Percentiles rank a stretch among this genome's conserved stretches.
phyloP scores from a whole-genome alignment of 2,888 invertebrate species.

The Anticlea derivata region DNA sequence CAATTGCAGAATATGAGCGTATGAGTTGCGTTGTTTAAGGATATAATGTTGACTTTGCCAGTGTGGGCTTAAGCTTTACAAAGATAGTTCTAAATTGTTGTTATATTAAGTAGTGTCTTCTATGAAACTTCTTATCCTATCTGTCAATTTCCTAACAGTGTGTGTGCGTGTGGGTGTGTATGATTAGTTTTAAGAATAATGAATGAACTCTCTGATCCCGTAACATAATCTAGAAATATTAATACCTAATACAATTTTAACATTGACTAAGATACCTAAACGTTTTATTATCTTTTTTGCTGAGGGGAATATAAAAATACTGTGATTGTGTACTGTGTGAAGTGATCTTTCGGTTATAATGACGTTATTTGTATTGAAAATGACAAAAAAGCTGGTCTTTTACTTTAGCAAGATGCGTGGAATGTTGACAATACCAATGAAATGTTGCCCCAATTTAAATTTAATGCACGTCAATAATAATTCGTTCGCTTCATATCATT shows the following conservation, averaged over 20 bases:
- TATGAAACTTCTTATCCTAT: constrained; percentile 27
- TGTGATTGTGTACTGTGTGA: too few species aligned
- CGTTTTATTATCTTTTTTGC: too few species aligned
- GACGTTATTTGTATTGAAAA: neutral
- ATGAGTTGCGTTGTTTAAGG: neutral
- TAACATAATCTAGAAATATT: neutral
- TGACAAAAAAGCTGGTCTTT: constrained; percentile 3
- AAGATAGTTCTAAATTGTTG: constrained; percentile 12
- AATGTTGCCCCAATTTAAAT: constrained; percentile 7
- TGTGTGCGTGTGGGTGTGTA: constrained; percentile 23
- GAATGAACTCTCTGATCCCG: constrained; percentile 8
- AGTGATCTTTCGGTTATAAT: too few species aligned
- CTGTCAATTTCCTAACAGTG: constrained; percentile 37
- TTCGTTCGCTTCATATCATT: neutral
- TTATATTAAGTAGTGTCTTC: constrained; percentile 14
- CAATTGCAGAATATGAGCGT: too few species aligned
- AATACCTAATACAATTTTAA: neutral
- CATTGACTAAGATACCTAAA: too few species aligned
- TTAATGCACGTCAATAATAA: neutral
- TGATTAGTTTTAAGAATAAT: constrained; percentile 9
- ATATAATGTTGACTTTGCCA: constrained; percentile 6
- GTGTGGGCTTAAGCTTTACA: constrained; percentile 4
- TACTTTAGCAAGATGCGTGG: constrained; percentile 5
- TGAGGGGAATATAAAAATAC: too few species aligned
- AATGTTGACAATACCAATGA: constrained; percentile 5